phyloP scores from a whole-genome alignment of 2,797 vertebrate species.

The Pipistrellus nathusii region DNA sequence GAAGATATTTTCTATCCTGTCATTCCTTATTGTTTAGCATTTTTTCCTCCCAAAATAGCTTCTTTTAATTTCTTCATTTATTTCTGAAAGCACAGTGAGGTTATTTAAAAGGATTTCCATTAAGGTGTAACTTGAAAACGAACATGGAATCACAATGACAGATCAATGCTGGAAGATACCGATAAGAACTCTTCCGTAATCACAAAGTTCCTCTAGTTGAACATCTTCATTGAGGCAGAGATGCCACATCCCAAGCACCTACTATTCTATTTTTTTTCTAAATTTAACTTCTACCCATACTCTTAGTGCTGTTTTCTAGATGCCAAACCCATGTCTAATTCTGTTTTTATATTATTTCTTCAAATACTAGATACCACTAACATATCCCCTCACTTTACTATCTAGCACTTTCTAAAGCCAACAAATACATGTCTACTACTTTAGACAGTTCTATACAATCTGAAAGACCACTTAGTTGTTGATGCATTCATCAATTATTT shows the following conservation, averaged over 20 bases:
- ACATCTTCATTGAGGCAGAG: background rate
- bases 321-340: background rate
- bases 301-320: slow-evolving; percentile 22
- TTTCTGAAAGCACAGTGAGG: background rate
- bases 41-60: background rate
- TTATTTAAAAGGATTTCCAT: background rate
- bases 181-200: background rate
- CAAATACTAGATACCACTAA: background rate
- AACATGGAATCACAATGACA: background rate
- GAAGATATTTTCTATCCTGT: background rate
- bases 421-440: background rate
- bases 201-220: background rate
- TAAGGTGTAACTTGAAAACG: background rate
- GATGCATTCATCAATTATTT: background rate
- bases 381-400: background rate
- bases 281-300: slow-evolving; percentile 1
- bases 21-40: background rate
- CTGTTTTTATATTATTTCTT: background rate
- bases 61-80: slow-evolving; percentile 45
- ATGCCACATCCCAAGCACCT: background rate
- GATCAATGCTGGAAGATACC: background rate
- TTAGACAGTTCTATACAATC: background rate
- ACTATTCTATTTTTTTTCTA: background rate
- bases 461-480: background rate
- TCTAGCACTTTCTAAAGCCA: background rate